Conservation (phyloP, 2,797 vertebrate genomes). For the Gymnothorax reevesii region DNA sequence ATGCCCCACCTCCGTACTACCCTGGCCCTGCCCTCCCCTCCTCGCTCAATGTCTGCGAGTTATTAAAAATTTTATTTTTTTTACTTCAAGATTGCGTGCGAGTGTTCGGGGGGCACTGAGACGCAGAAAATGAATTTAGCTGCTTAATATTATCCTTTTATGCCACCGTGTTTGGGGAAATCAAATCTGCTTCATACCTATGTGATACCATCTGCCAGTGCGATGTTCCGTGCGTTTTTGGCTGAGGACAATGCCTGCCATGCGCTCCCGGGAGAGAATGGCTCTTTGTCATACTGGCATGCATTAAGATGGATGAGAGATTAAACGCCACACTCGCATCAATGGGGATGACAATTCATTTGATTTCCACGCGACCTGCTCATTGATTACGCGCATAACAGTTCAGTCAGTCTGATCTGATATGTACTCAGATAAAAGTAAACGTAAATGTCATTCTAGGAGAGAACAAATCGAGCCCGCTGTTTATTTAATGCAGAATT, state of each 20-base stretch:
- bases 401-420: slow-evolving; percentile 3
- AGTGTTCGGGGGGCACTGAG: slow-evolving; percentile 78
- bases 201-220: slow-evolving; percentile 78
- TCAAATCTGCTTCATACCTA: slow-evolving; percentile 71
- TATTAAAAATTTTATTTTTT: slow-evolving; percentile 83
- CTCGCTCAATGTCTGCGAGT: slow-evolving; percentile 87
- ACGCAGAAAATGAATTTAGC: slow-evolving; percentile 74
- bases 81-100: slow-evolving; percentile 86
- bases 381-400: slow-evolving; percentile 4
- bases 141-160: slow-evolving; percentile 82
- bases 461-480: neutral
- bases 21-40: slow-evolving; percentile 71
- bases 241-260: slow-evolving; percentile 78
- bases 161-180: slow-evolving; percentile 87
- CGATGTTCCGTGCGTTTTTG: slow-evolving; percentile 82
- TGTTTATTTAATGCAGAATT: neutral
- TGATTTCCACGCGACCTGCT: slow-evolving; percentile 66
- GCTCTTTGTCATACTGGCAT: slow-evolving; percentile 93
- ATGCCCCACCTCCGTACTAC: slow-evolving; percentile 65
- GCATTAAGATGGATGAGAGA: slow-evolving; percentile 98
- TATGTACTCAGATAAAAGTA: slow-evolving; percentile 5
- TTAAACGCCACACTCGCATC: slow-evolving; percentile 84
- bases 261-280: slow-evolving; percentile 79
- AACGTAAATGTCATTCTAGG: neutral
- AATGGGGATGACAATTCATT: slow-evolving; percentile 83